Percentiles rank a stretch among this genome's conserved stretches.
Conservation (phyloP, 2,797 vertebrate species). For the Tinamus major region DNA sequence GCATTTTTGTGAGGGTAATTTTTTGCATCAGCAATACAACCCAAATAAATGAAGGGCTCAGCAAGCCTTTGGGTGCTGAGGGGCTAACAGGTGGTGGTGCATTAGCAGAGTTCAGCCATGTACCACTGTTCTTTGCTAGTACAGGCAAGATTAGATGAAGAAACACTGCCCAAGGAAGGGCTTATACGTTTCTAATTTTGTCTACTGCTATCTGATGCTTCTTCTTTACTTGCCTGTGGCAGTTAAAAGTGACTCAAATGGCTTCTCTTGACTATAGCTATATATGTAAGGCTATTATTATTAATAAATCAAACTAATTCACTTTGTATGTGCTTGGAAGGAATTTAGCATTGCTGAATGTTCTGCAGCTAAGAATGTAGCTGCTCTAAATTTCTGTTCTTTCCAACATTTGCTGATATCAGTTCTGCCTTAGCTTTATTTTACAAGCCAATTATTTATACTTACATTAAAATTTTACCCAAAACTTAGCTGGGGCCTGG, state of each 20-base stretch:
- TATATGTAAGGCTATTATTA: not conserved
- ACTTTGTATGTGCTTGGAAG: not conserved
- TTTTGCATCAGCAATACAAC: not conserved
- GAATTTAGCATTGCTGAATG: not conserved
- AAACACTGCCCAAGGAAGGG: constrained; percentile 1
- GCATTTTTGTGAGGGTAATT: not conserved
- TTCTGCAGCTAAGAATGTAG: not conserved
- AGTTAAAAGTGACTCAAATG: constrained; percentile 13
- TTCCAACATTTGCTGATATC: not conserved
- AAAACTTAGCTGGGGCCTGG: constrained; percentile 32
- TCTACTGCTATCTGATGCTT: not conserved
- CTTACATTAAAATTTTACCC: constrained; percentile 49
- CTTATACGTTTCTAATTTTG: not conserved
- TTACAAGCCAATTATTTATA: constrained; percentile 62
- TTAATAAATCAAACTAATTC: constrained; percentile 26
- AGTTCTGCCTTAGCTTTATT: constrained; percentile 48
- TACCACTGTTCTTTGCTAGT: not conserved
- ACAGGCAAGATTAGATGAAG: not conserved
- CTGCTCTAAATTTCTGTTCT: not conserved
- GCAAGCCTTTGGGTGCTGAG: not conserved
- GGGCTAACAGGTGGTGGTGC: not conserved
- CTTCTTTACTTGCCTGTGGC: not conserved
- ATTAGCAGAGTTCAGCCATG: not conserved
- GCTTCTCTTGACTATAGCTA: not conserved
- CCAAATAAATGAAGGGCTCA: not conserved